Evolutionary conservation across 2,113 vertebrate genomes (phyloP).

Genomic region (Pluvianellus socialis): DNA sequence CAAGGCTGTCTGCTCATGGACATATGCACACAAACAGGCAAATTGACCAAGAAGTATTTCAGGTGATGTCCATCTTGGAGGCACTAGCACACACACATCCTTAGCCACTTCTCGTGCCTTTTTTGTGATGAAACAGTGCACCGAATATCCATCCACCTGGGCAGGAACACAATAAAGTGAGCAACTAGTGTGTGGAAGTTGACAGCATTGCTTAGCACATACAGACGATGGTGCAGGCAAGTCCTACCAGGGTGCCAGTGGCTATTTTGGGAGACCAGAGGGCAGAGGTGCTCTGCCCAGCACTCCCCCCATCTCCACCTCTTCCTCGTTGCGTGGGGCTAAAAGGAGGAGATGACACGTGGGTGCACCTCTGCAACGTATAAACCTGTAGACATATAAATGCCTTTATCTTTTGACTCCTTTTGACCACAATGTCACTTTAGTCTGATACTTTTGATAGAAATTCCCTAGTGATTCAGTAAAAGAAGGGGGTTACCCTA

Average conservation of each 20-base stretch:
- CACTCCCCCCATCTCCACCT: background rate
- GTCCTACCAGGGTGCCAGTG: background rate
- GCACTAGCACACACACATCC: background rate
- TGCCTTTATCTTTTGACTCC: background rate
- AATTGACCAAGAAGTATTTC: background rate
- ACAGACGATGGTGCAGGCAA: background rate
- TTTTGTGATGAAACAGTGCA: background rate
- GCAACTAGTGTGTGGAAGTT: fast-evolving
- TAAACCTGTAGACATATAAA: background rate
- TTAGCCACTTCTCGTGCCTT: background rate
- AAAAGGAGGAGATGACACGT: background rate
- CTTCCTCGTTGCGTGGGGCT: background rate
- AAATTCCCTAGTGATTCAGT: background rate
- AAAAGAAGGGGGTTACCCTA: background rate
- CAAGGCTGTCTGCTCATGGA: background rate
- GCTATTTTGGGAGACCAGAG: background rate
- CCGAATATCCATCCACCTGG: background rate
- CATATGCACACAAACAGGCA: background rate
- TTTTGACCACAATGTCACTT: background rate
- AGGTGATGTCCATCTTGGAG: background rate
- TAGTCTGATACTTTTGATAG: background rate
- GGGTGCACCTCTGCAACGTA: background rate
- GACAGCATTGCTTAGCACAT: background rate
- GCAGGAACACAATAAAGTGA: background rate
- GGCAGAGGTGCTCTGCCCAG: background rate